A percentile compares a stretch with the other conserved stretches of the same genome.
Conservation (phyloP, 1,140 invertebrate genomes). For the Trinorchestia longiramus region DNA sequence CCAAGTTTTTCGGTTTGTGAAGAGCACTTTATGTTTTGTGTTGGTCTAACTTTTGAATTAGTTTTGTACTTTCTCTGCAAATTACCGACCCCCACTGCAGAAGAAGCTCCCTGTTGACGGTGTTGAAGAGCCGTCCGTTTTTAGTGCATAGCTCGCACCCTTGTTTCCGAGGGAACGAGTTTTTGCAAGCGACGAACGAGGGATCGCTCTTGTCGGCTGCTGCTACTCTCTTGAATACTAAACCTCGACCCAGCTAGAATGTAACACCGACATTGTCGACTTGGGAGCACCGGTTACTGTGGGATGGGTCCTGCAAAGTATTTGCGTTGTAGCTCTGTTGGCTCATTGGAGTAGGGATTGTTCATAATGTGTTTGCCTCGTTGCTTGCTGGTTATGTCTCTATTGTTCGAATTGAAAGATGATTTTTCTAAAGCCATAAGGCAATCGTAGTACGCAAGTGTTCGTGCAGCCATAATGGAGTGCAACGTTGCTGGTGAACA, state of each 20-base stretch:
- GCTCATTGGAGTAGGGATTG: background rate
- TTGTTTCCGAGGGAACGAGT: slow-evolving; percentile 19
- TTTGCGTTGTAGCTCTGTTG: background rate
- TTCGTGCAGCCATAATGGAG: background rate
- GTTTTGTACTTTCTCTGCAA: slow-evolving; percentile 49
- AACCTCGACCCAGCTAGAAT: background rate
- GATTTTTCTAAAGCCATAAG: background rate
- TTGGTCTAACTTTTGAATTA: slow-evolving; percentile 44
- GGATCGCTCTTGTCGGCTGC: slow-evolving; percentile 17
- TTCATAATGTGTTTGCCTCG: background rate
- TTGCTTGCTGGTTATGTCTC: background rate
- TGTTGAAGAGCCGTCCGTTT: slow-evolving; percentile 39
- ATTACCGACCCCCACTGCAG: slow-evolving; percentile 21
- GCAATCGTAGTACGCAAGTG: background rate
- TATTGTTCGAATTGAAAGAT: background rate
- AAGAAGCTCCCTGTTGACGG: slow-evolving; percentile 34
- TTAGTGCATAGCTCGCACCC: background rate
- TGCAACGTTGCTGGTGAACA: no score
- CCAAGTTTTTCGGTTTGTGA: slow-evolving; percentile 31
- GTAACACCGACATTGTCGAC: background rate
- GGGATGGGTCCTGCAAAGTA: background rate
- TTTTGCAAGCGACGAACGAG: background rate
- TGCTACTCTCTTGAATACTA: slow-evolving; percentile 20
- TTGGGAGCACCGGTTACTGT: background rate
- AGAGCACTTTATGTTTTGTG: slow-evolving; percentile 47